phyloP scores from a whole-genome alignment of 2,113 vertebrate genomes.

The Oreochromis niloticus region DNA sequence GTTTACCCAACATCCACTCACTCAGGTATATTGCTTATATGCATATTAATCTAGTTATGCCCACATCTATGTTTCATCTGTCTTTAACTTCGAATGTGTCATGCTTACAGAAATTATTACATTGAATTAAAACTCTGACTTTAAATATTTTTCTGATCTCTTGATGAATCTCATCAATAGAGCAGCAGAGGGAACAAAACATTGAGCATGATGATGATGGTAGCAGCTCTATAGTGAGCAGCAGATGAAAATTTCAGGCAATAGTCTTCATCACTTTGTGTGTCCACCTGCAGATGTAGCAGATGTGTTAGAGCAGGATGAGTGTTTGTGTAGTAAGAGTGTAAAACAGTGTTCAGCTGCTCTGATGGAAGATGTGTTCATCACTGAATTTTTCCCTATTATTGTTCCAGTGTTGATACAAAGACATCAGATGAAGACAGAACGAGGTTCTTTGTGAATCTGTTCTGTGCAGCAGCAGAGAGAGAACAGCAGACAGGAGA shows the following conservation, averaged over 20 bases:
- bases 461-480: no score
- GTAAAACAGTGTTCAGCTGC: neutral
- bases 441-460: no score
- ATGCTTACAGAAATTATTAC: neutral
- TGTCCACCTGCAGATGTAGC: neutral
- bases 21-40: neutral
- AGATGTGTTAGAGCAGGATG: neutral
- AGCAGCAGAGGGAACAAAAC: neutral
- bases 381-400: no score
- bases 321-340: neutral
- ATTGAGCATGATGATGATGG: neutral
- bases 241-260: accelerated
- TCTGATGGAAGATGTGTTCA: neutral
- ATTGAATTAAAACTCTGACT: neutral
- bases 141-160: neutral
- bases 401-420: no score
- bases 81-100: neutral
- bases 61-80: neutral
- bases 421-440: no score
- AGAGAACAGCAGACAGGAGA: no score
- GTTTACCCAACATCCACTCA: neutral
- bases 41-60: neutral
- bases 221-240: neutral
- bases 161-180: neutral
- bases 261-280: neutral